Base-by-base conservation (phyloP, 2,797 vertebrate genomes). In the Semotilus atromaculatus region DNA sequence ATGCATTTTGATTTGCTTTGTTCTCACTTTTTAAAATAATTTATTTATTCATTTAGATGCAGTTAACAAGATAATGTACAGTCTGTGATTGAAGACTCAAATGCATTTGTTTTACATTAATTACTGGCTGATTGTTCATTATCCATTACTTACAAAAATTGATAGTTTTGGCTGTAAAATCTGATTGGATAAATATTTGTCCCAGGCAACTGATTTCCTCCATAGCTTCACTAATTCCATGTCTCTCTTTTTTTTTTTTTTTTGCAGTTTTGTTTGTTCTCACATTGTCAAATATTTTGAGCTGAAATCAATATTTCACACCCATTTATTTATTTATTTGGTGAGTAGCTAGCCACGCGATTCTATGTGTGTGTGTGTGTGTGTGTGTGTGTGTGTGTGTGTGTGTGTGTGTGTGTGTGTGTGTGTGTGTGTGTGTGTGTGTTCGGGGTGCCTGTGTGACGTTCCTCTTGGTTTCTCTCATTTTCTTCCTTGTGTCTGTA, bases 401-500 rank as follows among this genome's bases (percentile, higher is more conserved):
- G 40, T 40, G 40, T 51, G 68, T 36, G 36, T 73, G 64, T 74
- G 80, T 85, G 36, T 38, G 45, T 87, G 62, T 58, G 51, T 45
- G 43, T 45, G 40, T 43, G 40, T 51, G 68, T 36, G 36, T 78
- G 64, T 74, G 80, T 85, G 36, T 48, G n/a, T 45, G 58, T 87
- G 62, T 58, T 13, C 13, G 11, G 31, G 21, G 6, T 26, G 53
- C 16, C 9, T 0, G 1, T 53, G 31, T 71, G 31, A 40, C 1
- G 34, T 55, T 38, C 21, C 34, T 21, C 10, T 67, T 80, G 31
- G 7, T 74, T 72, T 58, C 67, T 74, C 40, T 84, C 86, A 83
- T 89, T 87, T 48, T 91, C 89, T 92, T 90, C 87, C 83, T 4
- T 21, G 88, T 86, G 88, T 91, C 91, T 87, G 89, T 90, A 91